phyloP scores from a whole-genome alignment of 1,140 invertebrate genomes.

The Drosophila sp. region DNA sequence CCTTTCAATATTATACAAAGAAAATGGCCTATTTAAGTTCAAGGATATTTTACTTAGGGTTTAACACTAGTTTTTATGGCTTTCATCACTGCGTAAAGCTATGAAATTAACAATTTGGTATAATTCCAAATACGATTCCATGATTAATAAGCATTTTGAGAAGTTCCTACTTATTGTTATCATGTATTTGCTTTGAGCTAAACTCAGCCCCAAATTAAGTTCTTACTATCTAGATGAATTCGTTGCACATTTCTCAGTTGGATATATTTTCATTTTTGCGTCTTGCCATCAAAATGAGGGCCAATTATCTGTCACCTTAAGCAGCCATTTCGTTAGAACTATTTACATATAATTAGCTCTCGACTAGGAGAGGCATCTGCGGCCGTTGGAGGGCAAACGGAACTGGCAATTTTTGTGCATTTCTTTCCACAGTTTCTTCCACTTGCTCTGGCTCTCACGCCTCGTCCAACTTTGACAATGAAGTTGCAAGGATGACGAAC shows the following conservation, averaged over 20 bases:
- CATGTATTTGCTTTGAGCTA: too few species aligned
- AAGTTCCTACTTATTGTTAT: too few species aligned
- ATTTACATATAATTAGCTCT: constrained; percentile 78
- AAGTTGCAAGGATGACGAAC: constrained; percentile 70
- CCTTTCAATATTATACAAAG: too few species aligned
- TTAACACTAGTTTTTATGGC: too few species aligned
- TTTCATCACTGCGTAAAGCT: too few species aligned
- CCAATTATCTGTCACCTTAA: constrained; percentile 69
- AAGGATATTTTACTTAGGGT: too few species aligned
- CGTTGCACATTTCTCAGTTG: neutral
- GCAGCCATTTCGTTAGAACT: constrained; percentile 47
- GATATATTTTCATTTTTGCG: neutral
- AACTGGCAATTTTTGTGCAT: constrained; percentile 37
- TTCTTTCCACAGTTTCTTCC: constrained; percentile 29
- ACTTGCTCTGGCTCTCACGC: constrained; percentile 30
- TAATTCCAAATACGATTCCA: too few species aligned
- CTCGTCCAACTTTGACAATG: constrained; percentile 69
- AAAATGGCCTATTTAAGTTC: too few species aligned
- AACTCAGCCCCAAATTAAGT: neutral
- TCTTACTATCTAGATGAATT: neutral
- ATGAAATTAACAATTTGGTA: too few species aligned
- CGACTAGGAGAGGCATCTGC: constrained; percentile 38
- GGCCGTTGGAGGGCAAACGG: constrained; percentile 11
- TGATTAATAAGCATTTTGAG: too few species aligned
- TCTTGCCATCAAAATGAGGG: constrained; percentile 35